phyloP scores from a whole-genome alignment of 2,888 invertebrate genomes.

The Pandemis corylana region DNA sequence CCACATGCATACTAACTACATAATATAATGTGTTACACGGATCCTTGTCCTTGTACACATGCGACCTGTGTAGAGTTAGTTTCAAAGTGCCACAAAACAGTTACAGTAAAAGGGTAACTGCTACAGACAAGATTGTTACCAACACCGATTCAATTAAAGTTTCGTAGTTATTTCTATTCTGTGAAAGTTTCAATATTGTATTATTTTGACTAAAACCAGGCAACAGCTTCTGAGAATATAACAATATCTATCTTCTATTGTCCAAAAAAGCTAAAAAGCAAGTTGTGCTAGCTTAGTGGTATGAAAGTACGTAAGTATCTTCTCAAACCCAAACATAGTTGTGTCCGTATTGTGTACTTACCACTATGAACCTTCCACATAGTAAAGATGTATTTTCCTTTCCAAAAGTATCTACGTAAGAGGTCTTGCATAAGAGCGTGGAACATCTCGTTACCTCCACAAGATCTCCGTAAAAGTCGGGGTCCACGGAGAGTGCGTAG shows the following conservation, averaged over 20 bases:
- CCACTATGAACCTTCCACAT: neutral
- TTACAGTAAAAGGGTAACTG: neutral
- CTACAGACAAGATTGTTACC: conserved; percentile 10
- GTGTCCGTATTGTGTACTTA: neutral
- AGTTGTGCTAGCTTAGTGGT: neutral
- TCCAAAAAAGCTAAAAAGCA: neutral
- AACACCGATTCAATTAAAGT: conserved; percentile 32
- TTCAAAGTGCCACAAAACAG: neutral
- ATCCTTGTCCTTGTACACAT: neutral
- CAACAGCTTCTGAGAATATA: neutral
- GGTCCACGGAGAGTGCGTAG: neutral
- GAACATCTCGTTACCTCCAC: conserved; percentile 24
- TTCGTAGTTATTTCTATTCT: conserved; percentile 22
- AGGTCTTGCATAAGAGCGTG: conserved; percentile 6
- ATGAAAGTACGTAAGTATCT: neutral
- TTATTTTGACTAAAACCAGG: neutral
- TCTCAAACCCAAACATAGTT: neutral
- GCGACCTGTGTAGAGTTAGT: neutral
- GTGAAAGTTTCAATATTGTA: conserved; percentile 8
- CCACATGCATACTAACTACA: neutral
- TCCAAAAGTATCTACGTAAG: conserved; percentile 4
- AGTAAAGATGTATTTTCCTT: neutral
- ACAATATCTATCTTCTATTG: neutral
- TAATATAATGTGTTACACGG: neutral
- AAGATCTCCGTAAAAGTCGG: conserved; percentile 14